Percentiles rank a stretch among this genome's conserved stretches.
Conservation (phyloP, 2,888 invertebrate genomes). For the Sphaeridia pumilis region DNA sequence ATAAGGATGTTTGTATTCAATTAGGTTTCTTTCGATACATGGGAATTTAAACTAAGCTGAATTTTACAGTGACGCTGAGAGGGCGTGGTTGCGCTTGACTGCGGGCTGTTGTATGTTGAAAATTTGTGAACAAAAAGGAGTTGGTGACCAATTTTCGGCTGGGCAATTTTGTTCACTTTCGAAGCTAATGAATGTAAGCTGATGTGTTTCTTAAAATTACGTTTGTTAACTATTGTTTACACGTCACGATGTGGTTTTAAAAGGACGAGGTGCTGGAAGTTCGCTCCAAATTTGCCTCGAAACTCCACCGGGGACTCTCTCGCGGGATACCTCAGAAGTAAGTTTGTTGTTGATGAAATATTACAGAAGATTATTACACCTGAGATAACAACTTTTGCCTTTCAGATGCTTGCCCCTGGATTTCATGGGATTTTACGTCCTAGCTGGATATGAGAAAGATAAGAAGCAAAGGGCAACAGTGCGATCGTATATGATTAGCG, state of each 20-base stretch:
- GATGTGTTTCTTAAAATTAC: not conserved
- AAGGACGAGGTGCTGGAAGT: constrained; percentile 61
- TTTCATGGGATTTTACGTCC: constrained; percentile 90
- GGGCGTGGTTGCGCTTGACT: constrained; percentile 81
- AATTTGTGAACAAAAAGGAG: constrained; percentile 92
- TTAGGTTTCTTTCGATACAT: not conserved
- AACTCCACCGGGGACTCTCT: constrained; percentile 78
- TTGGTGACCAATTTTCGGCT: constrained; percentile 84
- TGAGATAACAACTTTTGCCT: not conserved
- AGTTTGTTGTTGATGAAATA: not conserved
- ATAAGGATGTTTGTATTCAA: too few relatives aligned
- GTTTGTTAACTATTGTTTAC: not conserved
- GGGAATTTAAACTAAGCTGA: not conserved
- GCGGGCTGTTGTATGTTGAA: constrained; percentile 94
- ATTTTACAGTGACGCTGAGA: constrained; percentile 62
- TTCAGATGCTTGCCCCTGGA: constrained; percentile 69
- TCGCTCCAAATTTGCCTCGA: constrained; percentile 72
- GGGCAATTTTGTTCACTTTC: constrained; percentile 92
- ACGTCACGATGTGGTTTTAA: constrained; percentile 10
- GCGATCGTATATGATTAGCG: constrained; percentile 72
- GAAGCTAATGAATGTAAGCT: constrained; percentile 68
- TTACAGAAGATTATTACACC: not conserved
- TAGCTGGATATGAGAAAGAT: constrained; percentile 79
- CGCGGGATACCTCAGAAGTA: constrained; percentile 69
- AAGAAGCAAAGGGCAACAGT: constrained; percentile 56